Conservation (phyloP, 2,888 invertebrate genomes). For the Heterodera filipjevi region DNA sequence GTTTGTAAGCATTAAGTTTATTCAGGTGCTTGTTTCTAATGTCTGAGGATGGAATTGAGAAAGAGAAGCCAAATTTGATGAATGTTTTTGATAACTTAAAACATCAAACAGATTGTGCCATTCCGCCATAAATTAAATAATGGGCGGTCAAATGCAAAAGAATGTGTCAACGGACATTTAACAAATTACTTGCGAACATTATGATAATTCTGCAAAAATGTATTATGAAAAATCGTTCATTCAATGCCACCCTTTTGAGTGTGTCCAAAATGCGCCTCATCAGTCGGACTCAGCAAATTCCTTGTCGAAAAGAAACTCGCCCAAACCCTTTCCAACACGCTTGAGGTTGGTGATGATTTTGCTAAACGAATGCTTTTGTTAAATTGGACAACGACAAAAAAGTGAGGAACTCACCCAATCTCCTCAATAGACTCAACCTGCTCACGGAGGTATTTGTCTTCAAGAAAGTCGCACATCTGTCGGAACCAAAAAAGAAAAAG, state of each 20-base stretch:
- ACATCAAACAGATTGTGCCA: no score
- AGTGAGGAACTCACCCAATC: conserved; percentile 70
- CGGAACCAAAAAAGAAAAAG: background rate
- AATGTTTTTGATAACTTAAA: no score
- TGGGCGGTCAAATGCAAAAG: background rate
- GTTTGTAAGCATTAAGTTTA: no score
- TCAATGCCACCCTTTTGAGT: background rate
- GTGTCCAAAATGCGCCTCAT: background rate
- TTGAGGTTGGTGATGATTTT: conserved; percentile 76
- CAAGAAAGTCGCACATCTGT: conserved; percentile 54
- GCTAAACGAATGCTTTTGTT: background rate
- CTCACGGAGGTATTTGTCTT: conserved; percentile 71
- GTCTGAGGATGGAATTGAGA: no score
- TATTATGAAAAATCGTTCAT: background rate
- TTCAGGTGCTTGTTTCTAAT: no score
- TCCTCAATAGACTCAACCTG: conserved; percentile 73
- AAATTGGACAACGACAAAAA: conserved; percentile 44
- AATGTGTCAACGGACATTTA: no score
- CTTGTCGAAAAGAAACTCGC: conserved; percentile 72
- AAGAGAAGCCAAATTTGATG: no score
- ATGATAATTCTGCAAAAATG: background rate
- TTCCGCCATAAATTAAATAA: no score
- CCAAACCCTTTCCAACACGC: conserved; percentile 71
- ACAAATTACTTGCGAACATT: background rate
- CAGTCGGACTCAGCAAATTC: conserved; percentile 56